These are phyloP conservation scores for Phragmatobia fuliginosa DNA, from an alignment of 2,888 invertebrate species.

Conservation along the genomic window DNA sequence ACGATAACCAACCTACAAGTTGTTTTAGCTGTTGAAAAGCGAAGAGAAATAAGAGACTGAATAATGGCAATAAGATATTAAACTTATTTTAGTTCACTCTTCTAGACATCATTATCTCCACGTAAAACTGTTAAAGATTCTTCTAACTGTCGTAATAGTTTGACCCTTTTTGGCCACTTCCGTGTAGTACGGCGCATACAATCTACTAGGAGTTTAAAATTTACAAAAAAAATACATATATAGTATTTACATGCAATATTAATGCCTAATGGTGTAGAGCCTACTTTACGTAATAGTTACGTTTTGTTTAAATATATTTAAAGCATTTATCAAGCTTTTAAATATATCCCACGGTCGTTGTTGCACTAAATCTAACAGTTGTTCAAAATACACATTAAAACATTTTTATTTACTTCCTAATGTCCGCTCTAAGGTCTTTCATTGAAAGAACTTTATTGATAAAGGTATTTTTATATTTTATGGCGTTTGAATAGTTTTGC, in stretches of 20 bases:
- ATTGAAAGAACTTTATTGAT: slow-evolving; percentile 32
- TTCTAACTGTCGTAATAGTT: slow-evolving; percentile 4
- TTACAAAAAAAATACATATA: not conserved
- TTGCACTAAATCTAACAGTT: slow-evolving; percentile 45
- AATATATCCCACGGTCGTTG: slow-evolving; percentile 47
- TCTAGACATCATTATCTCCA: not conserved
- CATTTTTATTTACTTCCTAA: slow-evolving; percentile 52
- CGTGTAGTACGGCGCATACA: slow-evolving; percentile 6
- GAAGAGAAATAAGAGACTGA: not conserved
- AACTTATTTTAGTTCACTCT: not conserved
- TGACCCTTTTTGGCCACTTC: slow-evolving; percentile 17
- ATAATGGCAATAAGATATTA: not conserved
- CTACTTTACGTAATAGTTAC: slow-evolving; percentile 20
- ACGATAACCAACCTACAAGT: too few relatives aligned
- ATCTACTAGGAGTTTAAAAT: not conserved
- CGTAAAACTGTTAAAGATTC: not conserved
- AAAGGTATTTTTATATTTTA: slow-evolving; percentile 27
- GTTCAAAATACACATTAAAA: slow-evolving; percentile 47
- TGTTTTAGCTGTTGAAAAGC: too few relatives aligned
- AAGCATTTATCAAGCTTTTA: slow-evolving; percentile 32
- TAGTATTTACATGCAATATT: too few relatives aligned
- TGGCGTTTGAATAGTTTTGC: slow-evolving; percentile 20
- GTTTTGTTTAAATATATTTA: slow-evolving; percentile 30
- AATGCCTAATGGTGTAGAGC: not conserved
- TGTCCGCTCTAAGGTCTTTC: slow-evolving; percentile 46